Conservation (phyloP, 2,113 vertebrate genomes). For the mouse (Mus musculus) region DNA sequence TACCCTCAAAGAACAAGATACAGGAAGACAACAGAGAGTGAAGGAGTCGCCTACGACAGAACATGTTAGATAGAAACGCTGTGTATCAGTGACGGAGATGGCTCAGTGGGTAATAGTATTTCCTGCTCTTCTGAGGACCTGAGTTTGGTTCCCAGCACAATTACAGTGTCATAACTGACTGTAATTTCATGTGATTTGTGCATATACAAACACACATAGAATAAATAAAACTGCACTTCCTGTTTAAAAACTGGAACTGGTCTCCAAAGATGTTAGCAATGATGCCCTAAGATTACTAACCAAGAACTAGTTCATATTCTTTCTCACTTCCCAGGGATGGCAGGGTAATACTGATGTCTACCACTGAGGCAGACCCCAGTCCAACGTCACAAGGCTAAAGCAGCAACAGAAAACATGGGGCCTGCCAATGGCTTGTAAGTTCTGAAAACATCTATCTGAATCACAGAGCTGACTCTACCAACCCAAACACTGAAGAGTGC, state of each 20-base stretch:
- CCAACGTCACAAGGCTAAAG: background rate
- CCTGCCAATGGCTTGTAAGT: constrained; percentile 30
- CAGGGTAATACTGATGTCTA: background rate
- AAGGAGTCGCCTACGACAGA: background rate
- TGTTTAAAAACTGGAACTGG: background rate
- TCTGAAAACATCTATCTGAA: background rate
- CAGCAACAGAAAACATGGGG: background rate
- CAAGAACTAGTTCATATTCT: background rate
- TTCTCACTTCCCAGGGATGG: background rate
- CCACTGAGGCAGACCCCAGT: background rate
- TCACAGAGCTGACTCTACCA: constrained; percentile 4
- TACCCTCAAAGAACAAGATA: background rate
- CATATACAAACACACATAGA: background rate
- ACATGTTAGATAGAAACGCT: background rate
- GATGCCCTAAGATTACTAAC: background rate
- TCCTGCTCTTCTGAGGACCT: background rate
- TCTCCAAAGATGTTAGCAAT: background rate
- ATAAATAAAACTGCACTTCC: background rate
- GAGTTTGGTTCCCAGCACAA: background rate
- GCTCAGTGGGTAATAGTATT: background rate
- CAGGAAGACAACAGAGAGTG: background rate
- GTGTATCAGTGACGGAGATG: background rate
- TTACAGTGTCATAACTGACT: too few relatives aligned
- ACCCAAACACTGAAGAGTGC: background rate
- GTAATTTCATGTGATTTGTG: background rate